Evolutionary conservation across 2,888 invertebrate species (phyloP).

Genomic region (Seira musarum): DNA sequence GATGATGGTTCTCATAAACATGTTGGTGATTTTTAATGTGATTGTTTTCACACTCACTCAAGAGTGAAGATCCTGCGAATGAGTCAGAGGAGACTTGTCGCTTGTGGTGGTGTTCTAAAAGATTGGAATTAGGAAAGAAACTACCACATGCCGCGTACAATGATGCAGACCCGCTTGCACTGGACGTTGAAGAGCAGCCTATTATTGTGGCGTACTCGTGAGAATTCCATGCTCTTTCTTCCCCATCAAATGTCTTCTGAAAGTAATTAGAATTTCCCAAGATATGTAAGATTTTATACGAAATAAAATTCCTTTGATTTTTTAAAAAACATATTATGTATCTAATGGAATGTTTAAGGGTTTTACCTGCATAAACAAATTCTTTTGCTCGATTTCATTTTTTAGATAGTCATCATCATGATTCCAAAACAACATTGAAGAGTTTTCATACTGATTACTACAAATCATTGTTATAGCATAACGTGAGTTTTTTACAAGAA

Average conservation of each 20-base stretch:
- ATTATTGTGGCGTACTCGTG: conserved; percentile 58
- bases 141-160: conserved; percentile 35
- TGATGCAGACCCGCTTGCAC: background rate
- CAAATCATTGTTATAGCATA: too few species aligned
- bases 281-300: too few species aligned
- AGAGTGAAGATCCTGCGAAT: background rate
- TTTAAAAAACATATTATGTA: too few species aligned
- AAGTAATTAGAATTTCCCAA: conserved; percentile 32
- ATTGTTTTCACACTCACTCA: conserved; percentile 52
- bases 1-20: conserved; percentile 10
- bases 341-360: too few species aligned
- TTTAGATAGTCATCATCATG: background rate
- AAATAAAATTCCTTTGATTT: background rate
- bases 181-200: conserved; percentile 19
- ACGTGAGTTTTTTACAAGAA: background rate
- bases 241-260: conserved; percentile 19
- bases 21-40: conserved; percentile 9
- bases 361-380: too few species aligned
- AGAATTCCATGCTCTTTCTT: conserved; percentile 63
- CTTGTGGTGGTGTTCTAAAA: conserved; percentile 14
- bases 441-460: background rate
- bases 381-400: too few species aligned
- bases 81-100: conserved; percentile 57
- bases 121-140: conserved; percentile 50
- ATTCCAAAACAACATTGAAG: background rate